A percentile compares a stretch with the other conserved stretches of the same genome.
phyloP scores from a whole-genome alignment of 2,113 vertebrate genomes.

The Mus pahari region DNA sequence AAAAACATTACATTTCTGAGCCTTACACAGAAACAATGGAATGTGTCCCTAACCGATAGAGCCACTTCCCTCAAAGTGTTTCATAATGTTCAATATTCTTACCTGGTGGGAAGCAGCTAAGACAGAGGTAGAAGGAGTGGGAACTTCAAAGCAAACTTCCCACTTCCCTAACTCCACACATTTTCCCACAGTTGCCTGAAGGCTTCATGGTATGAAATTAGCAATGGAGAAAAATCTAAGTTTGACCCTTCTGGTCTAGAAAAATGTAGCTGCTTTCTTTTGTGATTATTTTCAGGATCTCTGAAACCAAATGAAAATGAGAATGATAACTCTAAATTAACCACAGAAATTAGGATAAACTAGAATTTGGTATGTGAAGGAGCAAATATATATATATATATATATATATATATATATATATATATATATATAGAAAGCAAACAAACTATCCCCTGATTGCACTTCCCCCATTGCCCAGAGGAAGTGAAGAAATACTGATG shows the following conservation, averaged over 20 bases:
- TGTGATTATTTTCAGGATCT: neutral
- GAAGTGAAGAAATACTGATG: constrained; percentile 21
- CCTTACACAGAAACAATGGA: neutral
- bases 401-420: no score
- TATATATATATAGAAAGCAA: constrained; percentile 19
- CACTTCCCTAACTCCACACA: neutral
- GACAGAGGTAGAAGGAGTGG: neutral
- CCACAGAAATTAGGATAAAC: neutral
- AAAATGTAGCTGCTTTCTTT: neutral
- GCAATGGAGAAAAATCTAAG: neutral
- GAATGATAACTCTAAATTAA: neutral
- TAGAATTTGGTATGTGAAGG: neutral
- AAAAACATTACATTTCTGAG: neutral
- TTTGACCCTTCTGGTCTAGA: neutral
- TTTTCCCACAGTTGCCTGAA: neutral
- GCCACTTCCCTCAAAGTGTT: neutral
- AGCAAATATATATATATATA: neutral
- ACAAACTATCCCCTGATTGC: constrained; percentile 33
- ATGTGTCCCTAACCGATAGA: neutral
- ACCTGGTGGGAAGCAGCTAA: neutral
- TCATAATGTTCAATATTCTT: neutral
- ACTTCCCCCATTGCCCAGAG: neutral
- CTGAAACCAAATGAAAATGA: neutral
- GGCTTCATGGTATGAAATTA: neutral
- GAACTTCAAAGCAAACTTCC: neutral